Conservation (phyloP, 2,888 invertebrate species). For the Herminia tarsipennalis region DNA sequence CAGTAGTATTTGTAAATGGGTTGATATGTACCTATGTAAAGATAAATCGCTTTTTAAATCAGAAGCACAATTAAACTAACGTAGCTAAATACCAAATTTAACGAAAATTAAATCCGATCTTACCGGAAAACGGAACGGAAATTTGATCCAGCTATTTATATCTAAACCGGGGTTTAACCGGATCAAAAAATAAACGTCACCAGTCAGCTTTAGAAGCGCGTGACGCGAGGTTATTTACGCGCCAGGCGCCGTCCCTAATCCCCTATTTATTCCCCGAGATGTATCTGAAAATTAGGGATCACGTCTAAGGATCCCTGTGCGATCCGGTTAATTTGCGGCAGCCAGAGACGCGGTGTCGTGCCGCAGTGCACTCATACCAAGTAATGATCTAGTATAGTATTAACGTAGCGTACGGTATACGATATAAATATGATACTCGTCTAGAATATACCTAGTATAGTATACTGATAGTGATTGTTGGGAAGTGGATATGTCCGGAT, state of each 20-base stretch:
- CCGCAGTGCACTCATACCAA: conserved; percentile 11
- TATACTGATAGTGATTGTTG: no score
- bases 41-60: no score
- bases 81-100: no score
- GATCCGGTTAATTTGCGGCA: conserved; percentile 77
- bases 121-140: not conserved
- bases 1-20: no score
- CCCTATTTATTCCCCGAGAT: conserved; percentile 84
- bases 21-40: no score
- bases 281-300: conserved; percentile 86
- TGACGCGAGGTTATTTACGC: conserved; percentile 83
- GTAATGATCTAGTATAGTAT: conserved; percentile 33
- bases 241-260: conserved; percentile 79
- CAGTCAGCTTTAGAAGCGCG: conserved; percentile 42
- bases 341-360: conserved; percentile 44
- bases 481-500: no score
- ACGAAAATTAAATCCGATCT: no score
- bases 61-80: no score
- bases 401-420: no score
- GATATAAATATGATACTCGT: no score
- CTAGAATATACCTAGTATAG: no score
- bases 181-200: not conserved
- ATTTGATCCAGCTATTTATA: no score
- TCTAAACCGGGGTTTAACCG: not conserved
- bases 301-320: conserved; percentile 64